phyloP scores from a whole-genome alignment of 2,113 vertebrate genomes.

The Numida meleagris region DNA sequence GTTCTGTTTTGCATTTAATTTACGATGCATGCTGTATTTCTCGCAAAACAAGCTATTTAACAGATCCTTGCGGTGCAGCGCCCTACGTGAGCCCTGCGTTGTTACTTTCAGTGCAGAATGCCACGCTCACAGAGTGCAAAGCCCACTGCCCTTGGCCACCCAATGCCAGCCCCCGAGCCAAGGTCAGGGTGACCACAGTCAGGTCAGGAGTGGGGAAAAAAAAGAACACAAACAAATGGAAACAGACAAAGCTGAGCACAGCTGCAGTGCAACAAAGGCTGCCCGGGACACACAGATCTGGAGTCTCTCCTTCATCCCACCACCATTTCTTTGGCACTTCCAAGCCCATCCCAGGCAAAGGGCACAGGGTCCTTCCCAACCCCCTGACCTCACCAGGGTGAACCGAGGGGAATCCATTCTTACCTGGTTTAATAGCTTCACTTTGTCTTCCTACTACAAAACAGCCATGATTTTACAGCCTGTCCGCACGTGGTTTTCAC shows the following conservation, averaged over 20 bases:
- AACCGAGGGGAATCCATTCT: neutral
- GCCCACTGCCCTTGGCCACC: neutral
- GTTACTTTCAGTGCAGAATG: neutral
- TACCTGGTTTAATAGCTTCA: neutral
- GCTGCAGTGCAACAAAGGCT: neutral
- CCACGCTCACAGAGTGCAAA: neutral
- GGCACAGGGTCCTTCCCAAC: neutral
- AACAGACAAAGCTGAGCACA: neutral
- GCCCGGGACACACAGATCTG: no score
- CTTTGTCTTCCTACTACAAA: neutral
- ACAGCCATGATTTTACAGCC: neutral
- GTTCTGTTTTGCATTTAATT: neutral
- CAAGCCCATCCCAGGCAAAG: neutral
- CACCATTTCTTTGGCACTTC: neutral
- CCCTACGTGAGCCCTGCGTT: accelerated
- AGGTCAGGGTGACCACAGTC: neutral
- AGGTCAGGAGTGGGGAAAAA: neutral
- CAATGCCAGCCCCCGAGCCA: neutral
- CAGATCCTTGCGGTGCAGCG: neutral
- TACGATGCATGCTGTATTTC: neutral
- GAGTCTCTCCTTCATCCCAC: neutral
- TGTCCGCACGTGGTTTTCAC: neutral
- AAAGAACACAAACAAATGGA: neutral
- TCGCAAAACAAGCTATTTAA: neutral
- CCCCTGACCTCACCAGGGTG: accelerated